Evolutionary conservation across 2,888 invertebrate genomes (phyloP).

Genomic region (Volucella bombylans): DNA sequence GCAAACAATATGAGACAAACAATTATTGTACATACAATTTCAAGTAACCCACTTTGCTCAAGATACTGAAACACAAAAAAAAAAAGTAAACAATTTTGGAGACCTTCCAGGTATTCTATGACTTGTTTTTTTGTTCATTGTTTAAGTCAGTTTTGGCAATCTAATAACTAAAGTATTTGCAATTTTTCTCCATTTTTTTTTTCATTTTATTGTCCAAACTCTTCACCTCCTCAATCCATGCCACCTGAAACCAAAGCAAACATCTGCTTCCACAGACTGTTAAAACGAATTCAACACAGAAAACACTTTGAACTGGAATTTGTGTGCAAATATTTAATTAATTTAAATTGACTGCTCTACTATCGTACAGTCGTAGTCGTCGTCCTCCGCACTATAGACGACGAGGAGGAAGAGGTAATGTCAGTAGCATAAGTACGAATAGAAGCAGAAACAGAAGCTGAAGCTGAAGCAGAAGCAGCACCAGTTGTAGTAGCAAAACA

Average conservation of each 20-base stretch:
- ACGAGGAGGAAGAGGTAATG: not conserved
- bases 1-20: too few relatives aligned
- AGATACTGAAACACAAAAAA: not conserved
- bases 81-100: not conserved
- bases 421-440: not conserved
- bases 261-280: constrained; percentile 53
- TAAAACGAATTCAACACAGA: constrained; percentile 55
- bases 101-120: not conserved
- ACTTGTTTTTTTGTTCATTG: not conserved
- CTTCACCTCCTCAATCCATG: not conserved
- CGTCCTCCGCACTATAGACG: not conserved
- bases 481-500: constrained; percentile 52
- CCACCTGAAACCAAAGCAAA: constrained; percentile 39
- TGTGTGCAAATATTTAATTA: constrained; percentile 73
- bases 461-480: not conserved
- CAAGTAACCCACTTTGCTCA: too few relatives aligned
- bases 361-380: not conserved
- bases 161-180: constrained; percentile 42
- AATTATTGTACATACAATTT: too few relatives aligned
- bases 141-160: constrained; percentile 32
- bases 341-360: constrained; percentile 64
- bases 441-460: not conserved
- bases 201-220: constrained; percentile 51
- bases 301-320: constrained; percentile 70
- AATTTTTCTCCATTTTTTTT: constrained; percentile 1